Evolutionary conservation across 2,888 invertebrate genomes (phyloP).

Genomic region (Molanna angustata): DNA sequence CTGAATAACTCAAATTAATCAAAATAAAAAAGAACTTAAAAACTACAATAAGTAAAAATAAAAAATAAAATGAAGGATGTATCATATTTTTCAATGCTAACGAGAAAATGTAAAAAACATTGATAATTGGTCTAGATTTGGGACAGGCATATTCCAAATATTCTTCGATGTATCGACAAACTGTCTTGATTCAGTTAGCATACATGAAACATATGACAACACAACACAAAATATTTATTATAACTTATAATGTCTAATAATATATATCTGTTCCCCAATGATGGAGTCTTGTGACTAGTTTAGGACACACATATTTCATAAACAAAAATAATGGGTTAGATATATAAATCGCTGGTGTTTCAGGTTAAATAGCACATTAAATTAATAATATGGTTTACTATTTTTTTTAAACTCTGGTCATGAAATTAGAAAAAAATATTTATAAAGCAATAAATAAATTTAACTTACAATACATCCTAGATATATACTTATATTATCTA

Average conservation of each 20-base stretch:
- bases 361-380: constrained; percentile 29
- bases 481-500: constrained; percentile 40
- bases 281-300: constrained; percentile 33
- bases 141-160: constrained; percentile 32
- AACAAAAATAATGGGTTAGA: constrained; percentile 26
- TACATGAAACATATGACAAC: constrained; percentile 34
- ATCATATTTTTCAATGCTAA: constrained; percentile 30
- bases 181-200: constrained; percentile 30
- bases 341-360: constrained; percentile 18
- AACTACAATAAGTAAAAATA: constrained; percentile 30
- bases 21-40: constrained; percentile 41
- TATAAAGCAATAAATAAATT: constrained; percentile 33
- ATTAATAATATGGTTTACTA: constrained; percentile 21
- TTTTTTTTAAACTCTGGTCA: constrained; percentile 29
- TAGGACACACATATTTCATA: constrained; percentile 30
- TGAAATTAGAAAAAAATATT: constrained; percentile 27
- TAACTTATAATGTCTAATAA: constrained; percentile 32
- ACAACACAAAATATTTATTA: constrained; percentile 33
- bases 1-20: constrained; percentile 37
- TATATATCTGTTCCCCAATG: constrained; percentile 30
- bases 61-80: constrained; percentile 21
- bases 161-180: constrained; percentile 31
- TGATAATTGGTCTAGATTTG: constrained; percentile 32
- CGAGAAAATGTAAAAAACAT: constrained; percentile 28
- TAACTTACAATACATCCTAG: constrained; percentile 42